Base-by-base conservation (phyloP, 35 echinoderm and acorn worm species). In the Eucidaris tribuloides region DNA sequence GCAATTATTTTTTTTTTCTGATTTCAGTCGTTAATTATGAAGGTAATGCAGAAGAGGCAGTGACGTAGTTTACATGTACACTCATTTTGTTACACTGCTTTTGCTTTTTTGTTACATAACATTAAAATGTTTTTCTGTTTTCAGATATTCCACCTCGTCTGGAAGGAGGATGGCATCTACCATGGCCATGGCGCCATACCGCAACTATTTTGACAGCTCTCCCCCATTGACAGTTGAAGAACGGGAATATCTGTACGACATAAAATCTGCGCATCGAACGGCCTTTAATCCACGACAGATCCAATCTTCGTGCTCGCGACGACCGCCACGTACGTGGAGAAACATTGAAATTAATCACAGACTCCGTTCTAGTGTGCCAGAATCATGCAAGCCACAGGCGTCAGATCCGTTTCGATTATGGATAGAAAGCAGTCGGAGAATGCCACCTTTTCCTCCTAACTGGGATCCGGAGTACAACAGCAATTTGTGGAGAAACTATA, bases 401-500 rank as follows among this genome's bases (percentile, higher is more conserved):
- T 88, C 85, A 2, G 86, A 85, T 79, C 68, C 94, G 0, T 92
- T 92, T 30, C 70, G 82, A 32, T n/a, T 92, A 49, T 97, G 90
- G 90, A 83, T 93, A 13, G 85, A 97, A 32, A 63, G 80, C 46
- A 87, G 94, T 4, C 76, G 90, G 14, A 46, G 90, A 30, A 62
- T 35, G 11, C 81, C 89, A 7, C 94, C 94, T 13, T 97, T 92
- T 31, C 94, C 90, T 18, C 94, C 90, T 7, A 60, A 77, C 18
- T 97, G 94, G 94, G 94, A 97, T 63, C 70, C 76, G 32, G 77
- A 78, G 13, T 97, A 93, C 48, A 89, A 97, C 80, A 97, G 94
- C 60, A 97, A 97, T 59, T 86, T 97, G 24, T 97, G 94, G 94
- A 74, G 86, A 58, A 97, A 97, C 38, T 97, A 90, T 20, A 89